These are phyloP conservation scores for Platyura marginata DNA, from an alignment of 1,140 invertebrate genomes.

Conservation along the genomic window DNA sequence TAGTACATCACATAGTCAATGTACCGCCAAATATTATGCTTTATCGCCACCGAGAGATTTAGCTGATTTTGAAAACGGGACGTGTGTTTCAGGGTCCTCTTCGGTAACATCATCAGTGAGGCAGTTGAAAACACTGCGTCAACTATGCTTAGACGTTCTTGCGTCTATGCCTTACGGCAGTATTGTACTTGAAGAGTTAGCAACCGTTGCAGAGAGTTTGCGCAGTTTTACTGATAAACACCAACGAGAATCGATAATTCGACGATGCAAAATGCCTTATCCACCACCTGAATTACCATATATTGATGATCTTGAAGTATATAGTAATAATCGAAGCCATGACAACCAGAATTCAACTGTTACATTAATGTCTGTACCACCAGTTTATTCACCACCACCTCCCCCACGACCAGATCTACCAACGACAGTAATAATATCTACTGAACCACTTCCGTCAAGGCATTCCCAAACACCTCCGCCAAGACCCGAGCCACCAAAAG, in stretches of 20 bases:
- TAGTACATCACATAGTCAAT: slow-evolving; percentile 28
- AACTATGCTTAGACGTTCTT: slow-evolving; percentile 41
- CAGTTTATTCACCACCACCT: not conserved
- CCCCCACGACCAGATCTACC: not conserved
- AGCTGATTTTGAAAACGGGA: slow-evolving; percentile 7
- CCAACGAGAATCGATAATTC: too few species aligned
- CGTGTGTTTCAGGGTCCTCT: slow-evolving; percentile 7
- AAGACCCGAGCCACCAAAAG: slow-evolving; percentile 17
- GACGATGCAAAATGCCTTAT: slow-evolving; percentile 17
- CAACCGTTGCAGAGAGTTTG: slow-evolving; percentile 38
- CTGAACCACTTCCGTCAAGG: not conserved
- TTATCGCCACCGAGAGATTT: slow-evolving; percentile 20
- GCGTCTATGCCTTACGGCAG: slow-evolving; percentile 41
- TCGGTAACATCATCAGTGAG: not conserved
- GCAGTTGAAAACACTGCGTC: slow-evolving; percentile 21
- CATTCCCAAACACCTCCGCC: slow-evolving; percentile 5
- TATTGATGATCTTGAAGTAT: slow-evolving; percentile 12
- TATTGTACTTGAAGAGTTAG: slow-evolving; percentile 43
- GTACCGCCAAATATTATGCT: slow-evolving; percentile 29
- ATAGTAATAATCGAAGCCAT: too few species aligned
- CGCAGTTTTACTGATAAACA: slow-evolving; percentile 21
- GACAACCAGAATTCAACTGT: too few species aligned
- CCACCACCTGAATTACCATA: slow-evolving; percentile 16
- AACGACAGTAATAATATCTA: not conserved
- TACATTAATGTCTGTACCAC: not conserved